Conservation (phyloP, 2,888 invertebrate genomes). For the Agrotis clavis region DNA sequence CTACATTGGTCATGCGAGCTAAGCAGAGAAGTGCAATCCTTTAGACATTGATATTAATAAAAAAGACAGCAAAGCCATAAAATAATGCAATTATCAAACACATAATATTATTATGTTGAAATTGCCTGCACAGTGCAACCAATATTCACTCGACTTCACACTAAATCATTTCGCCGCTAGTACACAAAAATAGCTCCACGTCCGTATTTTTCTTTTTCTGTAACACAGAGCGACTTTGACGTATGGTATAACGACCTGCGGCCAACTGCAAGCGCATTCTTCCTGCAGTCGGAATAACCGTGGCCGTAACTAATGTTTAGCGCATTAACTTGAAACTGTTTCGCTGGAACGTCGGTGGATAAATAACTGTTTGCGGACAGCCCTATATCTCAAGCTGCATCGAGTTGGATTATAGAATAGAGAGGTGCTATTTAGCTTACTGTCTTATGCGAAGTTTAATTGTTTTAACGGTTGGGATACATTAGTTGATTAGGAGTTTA, state of each 20-base stretch:
- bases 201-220: constrained; percentile 61
- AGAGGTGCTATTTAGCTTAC: constrained; percentile 33
- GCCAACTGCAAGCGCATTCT: constrained; percentile 65
- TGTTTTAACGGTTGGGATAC: constrained; percentile 10
- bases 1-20: too few species aligned
- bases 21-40: too few species aligned
- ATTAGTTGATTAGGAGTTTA: constrained; percentile 38
- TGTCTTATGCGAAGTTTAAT: constrained; percentile 21
- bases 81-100: neutral
- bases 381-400: constrained; percentile 62
- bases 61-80: too few species aligned
- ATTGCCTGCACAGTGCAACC: neutral
- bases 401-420: constrained; percentile 52
- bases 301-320: constrained; percentile 67
- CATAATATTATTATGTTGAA: neutral
- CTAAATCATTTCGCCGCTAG: neutral
- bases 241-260: constrained; percentile 54
- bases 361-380: constrained; percentile 64
- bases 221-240: constrained; percentile 61
- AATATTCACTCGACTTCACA: neutral
- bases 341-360: constrained; percentile 56
- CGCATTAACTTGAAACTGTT: constrained; percentile 65
- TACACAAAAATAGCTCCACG: constrained; percentile 34
- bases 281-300: constrained; percentile 58
- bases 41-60: too few species aligned